Evolutionary conservation across 2,888 invertebrate genomes (phyloP).

Genomic region (Drosophila parthenogenetica): DNA sequence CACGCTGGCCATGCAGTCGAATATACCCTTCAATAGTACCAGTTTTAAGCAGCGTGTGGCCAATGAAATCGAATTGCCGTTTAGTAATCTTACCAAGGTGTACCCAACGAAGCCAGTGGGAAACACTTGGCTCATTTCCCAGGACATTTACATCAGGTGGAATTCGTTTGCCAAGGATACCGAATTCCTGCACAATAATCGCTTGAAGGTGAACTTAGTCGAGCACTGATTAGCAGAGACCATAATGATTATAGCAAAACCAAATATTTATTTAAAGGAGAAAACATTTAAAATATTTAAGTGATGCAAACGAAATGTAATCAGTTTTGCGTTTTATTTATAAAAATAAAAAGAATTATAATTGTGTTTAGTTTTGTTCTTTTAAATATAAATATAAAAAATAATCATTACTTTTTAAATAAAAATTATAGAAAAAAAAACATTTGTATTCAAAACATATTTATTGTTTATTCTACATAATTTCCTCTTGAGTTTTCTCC

Average conservation of each 20-base stretch:
- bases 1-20: slow-evolving; percentile 86
- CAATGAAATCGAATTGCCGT: slow-evolving; percentile 88
- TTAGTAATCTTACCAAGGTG: slow-evolving; percentile 86
- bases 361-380: slow-evolving; percentile 18
- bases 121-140: slow-evolving; percentile 59
- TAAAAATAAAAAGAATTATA: slow-evolving; percentile 46
- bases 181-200: slow-evolving; percentile 55
- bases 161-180: slow-evolving; percentile 29
- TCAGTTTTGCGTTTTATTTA: slow-evolving; percentile 53
- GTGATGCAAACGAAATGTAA: slow-evolving; percentile 23
- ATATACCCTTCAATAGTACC: slow-evolving; percentile 87
- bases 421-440: slow-evolving; percentile 33
- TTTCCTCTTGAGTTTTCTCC: slow-evolving; percentile 14
- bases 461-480: slow-evolving; percentile 10
- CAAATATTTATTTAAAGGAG: too few species aligned
- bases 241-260: slow-evolving; percentile 22
- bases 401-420: slow-evolving; percentile 36
- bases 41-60: slow-evolving; percentile 87
- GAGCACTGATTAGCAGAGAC: slow-evolving; percentile 23
- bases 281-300: background rate
- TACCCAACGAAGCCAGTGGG: slow-evolving; percentile 86
- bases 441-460: slow-evolving; percentile 3
- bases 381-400: slow-evolving; percentile 43
- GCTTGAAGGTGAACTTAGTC: slow-evolving; percentile 30
- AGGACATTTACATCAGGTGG: slow-evolving; percentile 60